Evolutionary conservation across 92 coral and sea anemone genomes (phyloP), one percentile per base, ranked within the genome.

Genomic region (Epizoanthus fatuus): DNA sequence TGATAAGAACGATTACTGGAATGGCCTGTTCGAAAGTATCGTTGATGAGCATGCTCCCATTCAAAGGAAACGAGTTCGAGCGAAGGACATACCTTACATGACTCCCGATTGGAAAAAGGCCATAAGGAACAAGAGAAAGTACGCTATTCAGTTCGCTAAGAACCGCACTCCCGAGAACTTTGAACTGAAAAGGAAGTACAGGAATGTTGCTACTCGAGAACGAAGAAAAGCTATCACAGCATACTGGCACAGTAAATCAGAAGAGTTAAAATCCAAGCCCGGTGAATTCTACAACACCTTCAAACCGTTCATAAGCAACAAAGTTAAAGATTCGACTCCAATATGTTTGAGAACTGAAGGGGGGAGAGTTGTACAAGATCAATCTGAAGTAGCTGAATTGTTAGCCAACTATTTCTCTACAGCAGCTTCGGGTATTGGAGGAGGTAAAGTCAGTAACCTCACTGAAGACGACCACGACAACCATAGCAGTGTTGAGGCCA

Each of bases 111-210:
- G 85, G 47, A 22, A 22, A 22, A 22, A 22, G 25, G 25, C 25
- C 25, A 22, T 22, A 22, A 22, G 25, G 25, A 22, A 81, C 73
- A 81, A 81, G 59, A 81, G 85, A 62, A 81, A 15, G 37, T 65
- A 63, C 45, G 78, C 85, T 47, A 81, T 81, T 16, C 55, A 81
- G 78, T 81, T 81, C 44, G 77, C 77, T 17, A 81, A 81, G 15
- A 53, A 81, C 57, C 85, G 85, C 19, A 64, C 77, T 12, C 53
- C 55, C 16, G 85, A 81, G 39, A 64, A 81, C 60, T 59, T 81
- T 20, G 62, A 81, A 81, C 55, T 81, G 35, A 81, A 81, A 81
- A 81, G 38, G 85, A 81, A 81, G 37, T 81, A 81, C 55, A 15
- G 85, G 22, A 81, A 81, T 49, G 65, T 40, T 12, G 79, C 85